Conservation (phyloP, 2,888 invertebrate species). For the Eupithecia dodoneata region DNA sequence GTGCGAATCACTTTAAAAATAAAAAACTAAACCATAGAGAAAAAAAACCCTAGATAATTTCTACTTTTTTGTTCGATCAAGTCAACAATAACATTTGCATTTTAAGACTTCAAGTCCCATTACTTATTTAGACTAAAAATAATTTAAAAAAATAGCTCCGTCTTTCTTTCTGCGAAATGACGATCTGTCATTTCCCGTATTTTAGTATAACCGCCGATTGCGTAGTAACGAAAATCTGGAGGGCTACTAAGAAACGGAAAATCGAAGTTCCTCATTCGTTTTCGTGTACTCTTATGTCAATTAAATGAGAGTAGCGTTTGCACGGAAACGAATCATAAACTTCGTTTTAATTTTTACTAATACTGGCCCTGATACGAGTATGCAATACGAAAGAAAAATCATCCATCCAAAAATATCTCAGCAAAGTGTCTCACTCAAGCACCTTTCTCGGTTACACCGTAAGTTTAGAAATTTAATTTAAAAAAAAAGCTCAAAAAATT, state of each 20-base stretch:
- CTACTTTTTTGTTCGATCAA: not conserved
- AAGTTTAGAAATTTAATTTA: not conserved
- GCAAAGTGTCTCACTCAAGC: not conserved
- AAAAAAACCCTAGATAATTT: not conserved
- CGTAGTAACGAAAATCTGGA: not conserved
- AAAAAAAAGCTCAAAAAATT: not conserved
- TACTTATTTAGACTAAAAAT: too few relatives aligned
- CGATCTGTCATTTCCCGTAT: not conserved
- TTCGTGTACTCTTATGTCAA: too few relatives aligned
- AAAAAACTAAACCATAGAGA: not conserved
- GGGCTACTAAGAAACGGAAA: too few relatives aligned
- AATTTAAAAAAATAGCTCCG: not conserved
- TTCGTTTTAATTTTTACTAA: too few relatives aligned
- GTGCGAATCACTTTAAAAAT: too few relatives aligned
- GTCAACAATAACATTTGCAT: not conserved
- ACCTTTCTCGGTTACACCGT: not conserved
- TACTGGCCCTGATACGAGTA: too few relatives aligned
- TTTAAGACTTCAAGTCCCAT: not conserved
- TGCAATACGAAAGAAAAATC: not conserved
- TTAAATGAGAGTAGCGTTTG: too few relatives aligned
- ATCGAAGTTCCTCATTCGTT: too few relatives aligned
- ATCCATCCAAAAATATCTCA: not conserved
- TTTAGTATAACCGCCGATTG: not conserved
- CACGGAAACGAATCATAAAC: too few relatives aligned
- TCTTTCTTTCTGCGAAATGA: not conserved